Evolutionary conservation across 1,140 invertebrate species (phyloP).

Genomic region (Cepaea nemoralis): DNA sequence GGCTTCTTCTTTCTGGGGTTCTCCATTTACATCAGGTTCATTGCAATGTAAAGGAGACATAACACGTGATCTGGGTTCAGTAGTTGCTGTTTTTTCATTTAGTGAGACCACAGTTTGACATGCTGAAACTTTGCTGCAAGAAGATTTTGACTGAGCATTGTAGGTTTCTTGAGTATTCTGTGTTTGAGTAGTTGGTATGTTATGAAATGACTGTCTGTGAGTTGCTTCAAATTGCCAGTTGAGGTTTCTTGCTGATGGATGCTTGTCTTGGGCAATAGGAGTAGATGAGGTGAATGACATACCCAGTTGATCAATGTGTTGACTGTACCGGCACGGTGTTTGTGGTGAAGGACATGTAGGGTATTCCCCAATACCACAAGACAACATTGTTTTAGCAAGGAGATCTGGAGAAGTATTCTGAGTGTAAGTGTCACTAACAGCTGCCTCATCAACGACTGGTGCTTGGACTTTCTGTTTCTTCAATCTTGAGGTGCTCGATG

Average conservation of each 20-base stretch:
- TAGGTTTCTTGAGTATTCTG: not conserved
- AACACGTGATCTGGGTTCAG: not conserved
- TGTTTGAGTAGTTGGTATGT: not conserved
- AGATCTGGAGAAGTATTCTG: constrained; percentile 20
- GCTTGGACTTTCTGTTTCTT: not conserved
- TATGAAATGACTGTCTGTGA: not conserved
- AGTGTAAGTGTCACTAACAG: not conserved
- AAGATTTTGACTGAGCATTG: not conserved
- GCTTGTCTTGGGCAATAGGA: constrained; percentile 4
- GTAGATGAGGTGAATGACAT: constrained; percentile 11
- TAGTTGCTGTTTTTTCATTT: not conserved
- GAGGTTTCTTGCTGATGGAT: constrained; percentile 22
- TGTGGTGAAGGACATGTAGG: not conserved
- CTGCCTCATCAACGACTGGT: not conserved
- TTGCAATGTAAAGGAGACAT: not conserved
- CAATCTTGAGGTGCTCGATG: not conserved
- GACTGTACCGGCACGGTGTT: not conserved
- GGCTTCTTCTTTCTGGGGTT: not conserved
- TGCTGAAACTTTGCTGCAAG: not conserved
- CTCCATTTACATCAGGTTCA: not conserved
- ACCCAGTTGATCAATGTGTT: not conserved
- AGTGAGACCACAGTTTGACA: not conserved
- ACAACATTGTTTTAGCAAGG: not conserved
- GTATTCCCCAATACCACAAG: constrained; percentile 23
- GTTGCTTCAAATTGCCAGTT: constrained; percentile 20